These are phyloP conservation scores for Blastobasis adustella DNA, from an alignment of 2,888 invertebrate species.

Conservation along the genomic window DNA sequence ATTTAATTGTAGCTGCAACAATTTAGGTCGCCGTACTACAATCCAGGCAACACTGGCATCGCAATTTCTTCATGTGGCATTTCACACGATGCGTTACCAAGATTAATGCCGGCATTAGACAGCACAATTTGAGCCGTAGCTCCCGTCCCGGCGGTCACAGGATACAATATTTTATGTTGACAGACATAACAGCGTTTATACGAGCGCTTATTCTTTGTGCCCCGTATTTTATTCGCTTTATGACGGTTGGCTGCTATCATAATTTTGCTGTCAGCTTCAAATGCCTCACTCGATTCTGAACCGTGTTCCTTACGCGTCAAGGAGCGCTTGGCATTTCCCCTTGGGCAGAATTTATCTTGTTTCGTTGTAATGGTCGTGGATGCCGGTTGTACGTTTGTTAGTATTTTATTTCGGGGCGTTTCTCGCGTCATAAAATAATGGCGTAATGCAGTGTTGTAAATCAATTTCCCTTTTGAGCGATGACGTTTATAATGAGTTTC, in stretches of 20 bases:
- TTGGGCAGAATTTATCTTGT: constrained; percentile 24
- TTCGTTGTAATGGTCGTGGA: constrained; percentile 66
- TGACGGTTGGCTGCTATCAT: constrained; percentile 54
- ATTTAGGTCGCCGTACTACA: too few species aligned
- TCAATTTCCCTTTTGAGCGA: constrained; percentile 69
- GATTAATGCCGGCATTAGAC: constrained; percentile 65
- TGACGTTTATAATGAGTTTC: constrained; percentile 65
- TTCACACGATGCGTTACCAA: constrained; percentile 62
- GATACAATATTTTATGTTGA: constrained; percentile 74
- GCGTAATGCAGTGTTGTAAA: constrained; percentile 70
- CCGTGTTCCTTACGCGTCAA: constrained; percentile 23
- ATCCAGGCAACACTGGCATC: neutral
- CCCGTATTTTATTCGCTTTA: constrained; percentile 75
- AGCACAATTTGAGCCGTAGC: constrained; percentile 63
- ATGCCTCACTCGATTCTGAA: constrained; percentile 20
- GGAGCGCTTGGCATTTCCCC: constrained; percentile 9
- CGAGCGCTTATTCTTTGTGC: constrained; percentile 74
- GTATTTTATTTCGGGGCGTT: constrained; percentile 72
- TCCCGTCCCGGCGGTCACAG: constrained; percentile 48
- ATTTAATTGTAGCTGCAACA: too few species aligned
- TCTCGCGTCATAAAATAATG: constrained; percentile 73
- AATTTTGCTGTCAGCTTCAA: constrained; percentile 16
- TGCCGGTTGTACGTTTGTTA: constrained; percentile 72
- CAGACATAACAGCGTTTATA: constrained; percentile 73
- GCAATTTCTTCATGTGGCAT: constrained; percentile 44